A percentile compares a stretch with the other conserved stretches of the same genome.
These are phyloP conservation scores for Furcula furcula DNA, from an alignment of 2,888 invertebrate species.

Conservation along the genomic window DNA sequence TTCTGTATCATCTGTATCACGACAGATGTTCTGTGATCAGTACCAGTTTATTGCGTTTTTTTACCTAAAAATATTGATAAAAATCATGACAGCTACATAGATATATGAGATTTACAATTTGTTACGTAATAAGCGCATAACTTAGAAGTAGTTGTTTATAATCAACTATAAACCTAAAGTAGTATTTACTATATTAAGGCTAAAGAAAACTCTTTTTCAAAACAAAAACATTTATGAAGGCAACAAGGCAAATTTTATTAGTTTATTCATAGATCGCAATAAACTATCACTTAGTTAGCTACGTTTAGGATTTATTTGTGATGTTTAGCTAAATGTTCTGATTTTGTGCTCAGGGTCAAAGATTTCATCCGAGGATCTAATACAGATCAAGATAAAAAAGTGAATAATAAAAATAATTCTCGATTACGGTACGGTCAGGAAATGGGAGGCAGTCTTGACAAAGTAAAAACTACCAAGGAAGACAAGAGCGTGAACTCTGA, in stretches of 20 bases:
- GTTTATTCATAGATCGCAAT: too few species aligned
- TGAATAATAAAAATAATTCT: slow-evolving; percentile 21
- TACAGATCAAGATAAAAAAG: slow-evolving; percentile 24
- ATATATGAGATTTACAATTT: too few species aligned
- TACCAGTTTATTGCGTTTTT: too few species aligned
- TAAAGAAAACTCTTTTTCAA: neutral
- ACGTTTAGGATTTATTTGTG: neutral
- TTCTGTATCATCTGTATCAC: too few species aligned
- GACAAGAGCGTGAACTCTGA: slow-evolving; percentile 15
- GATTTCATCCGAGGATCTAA: slow-evolving; percentile 35
- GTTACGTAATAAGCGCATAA: too few species aligned
- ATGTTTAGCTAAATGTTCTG: neutral
- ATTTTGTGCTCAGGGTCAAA: slow-evolving; percentile 53
- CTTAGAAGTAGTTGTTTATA: too few species aligned
- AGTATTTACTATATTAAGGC: too few species aligned
- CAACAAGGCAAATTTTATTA: too few species aligned
- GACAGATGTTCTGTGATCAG: too few species aligned
- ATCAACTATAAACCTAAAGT: too few species aligned
- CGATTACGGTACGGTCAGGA: slow-evolving; percentile 31
- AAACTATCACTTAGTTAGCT: neutral
- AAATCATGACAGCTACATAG: too few species aligned
- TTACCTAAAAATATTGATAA: too few species aligned
- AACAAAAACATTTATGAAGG: neutral
- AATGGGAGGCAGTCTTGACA: slow-evolving; percentile 50
- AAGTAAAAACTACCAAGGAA: slow-evolving; percentile 39